phyloP scores from a whole-genome alignment of 2,888 invertebrate genomes.

The Mesodorylaimus sp. region DNA sequence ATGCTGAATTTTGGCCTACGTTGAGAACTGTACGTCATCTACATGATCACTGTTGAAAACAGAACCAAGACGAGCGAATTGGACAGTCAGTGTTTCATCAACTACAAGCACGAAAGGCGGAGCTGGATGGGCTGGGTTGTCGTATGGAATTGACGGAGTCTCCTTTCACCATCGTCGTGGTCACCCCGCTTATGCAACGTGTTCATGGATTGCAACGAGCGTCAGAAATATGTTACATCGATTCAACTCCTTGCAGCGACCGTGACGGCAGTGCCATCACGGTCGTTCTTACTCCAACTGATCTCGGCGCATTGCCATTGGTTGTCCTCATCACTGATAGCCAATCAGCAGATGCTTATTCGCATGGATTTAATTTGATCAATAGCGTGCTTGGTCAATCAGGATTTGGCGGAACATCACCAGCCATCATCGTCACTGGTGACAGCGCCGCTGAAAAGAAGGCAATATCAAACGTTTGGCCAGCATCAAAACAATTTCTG shows the following conservation, averaged over 20 bases:
- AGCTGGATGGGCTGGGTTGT: background rate
- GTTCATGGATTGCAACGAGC: background rate
- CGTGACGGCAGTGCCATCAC: background rate
- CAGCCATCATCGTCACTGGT: background rate
- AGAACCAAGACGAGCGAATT: background rate
- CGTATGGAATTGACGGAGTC: background rate
- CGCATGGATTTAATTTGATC: background rate
- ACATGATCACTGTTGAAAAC: background rate
- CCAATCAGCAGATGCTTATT: background rate
- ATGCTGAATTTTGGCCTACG: background rate
- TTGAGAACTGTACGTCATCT: background rate
- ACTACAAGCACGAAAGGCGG: background rate
- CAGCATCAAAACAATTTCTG: background rate
- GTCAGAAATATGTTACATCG: background rate
- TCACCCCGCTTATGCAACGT: background rate
- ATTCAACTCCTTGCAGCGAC: background rate
- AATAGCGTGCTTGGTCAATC: background rate
- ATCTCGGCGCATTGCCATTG: background rate
- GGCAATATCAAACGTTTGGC: background rate
- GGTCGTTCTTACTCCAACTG: background rate
- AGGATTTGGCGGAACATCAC: background rate
- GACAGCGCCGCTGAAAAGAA: background rate
- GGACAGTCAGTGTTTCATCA: background rate
- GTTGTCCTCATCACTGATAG: background rate
- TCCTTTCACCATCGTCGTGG: background rate